phyloP scores from a whole-genome alignment of 2,888 invertebrate species.

The Pterostichus madidus region DNA sequence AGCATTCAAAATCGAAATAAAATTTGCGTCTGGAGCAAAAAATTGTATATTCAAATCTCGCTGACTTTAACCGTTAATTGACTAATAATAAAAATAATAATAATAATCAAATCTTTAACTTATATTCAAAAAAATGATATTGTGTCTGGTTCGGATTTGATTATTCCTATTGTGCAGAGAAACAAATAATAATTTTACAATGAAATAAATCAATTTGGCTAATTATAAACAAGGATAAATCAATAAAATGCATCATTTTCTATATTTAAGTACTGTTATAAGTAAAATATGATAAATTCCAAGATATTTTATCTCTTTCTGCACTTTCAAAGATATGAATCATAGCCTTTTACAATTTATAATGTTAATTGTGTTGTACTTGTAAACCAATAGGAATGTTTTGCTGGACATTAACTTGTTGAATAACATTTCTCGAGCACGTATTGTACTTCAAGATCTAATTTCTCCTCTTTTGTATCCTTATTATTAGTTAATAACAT shows the following conservation, averaged over 20 bases:
- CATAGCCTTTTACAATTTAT: not conserved
- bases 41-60: too few relatives aligned
- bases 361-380: not conserved
- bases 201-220: too few relatives aligned
- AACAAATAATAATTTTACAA: too few relatives aligned
- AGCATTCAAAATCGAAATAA: too few relatives aligned
- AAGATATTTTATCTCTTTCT: constrained; percentile 5
- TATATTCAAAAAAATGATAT: too few relatives aligned
- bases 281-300: too few relatives aligned
- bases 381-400: not conserved
- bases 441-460: not conserved
- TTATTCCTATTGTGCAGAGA: too few relatives aligned
- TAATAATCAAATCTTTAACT: too few relatives aligned
- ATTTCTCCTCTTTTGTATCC: constrained; percentile 33
- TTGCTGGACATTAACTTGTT: not conserved
- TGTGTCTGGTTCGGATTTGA: too few relatives aligned
- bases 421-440: constrained; percentile 11
- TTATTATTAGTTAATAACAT: constrained; percentile 3
- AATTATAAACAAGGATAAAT: not conserved
- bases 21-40: too few relatives aligned
- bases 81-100: too few relatives aligned
- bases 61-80: too few relatives aligned
- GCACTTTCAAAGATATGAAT: not conserved
- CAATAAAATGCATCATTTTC: constrained; percentile 6
- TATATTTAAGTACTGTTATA: not conserved